Conservation (phyloP, 2,888 invertebrate species). For the Plagodis dolabraria region DNA sequence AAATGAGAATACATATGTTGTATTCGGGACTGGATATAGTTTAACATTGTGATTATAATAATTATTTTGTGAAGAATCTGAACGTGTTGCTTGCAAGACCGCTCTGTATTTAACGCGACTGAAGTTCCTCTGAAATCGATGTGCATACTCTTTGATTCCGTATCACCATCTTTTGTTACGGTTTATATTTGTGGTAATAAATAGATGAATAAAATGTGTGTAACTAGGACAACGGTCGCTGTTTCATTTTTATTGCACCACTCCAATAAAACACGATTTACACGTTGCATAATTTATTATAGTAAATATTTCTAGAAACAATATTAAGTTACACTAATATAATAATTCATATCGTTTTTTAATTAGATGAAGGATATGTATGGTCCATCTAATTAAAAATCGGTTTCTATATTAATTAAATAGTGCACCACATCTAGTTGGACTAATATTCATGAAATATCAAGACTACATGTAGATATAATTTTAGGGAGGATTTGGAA, state of each 20-base stretch:
- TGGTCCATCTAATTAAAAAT: slow-evolving; percentile 21
- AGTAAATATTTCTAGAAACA: slow-evolving; percentile 63
- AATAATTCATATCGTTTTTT: slow-evolving; percentile 12
- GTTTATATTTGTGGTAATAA: slow-evolving; percentile 78
- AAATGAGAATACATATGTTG: slow-evolving; percentile 58
- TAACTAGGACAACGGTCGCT: slow-evolving; percentile 73
- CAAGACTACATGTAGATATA: slow-evolving; percentile 21
- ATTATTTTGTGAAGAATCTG: slow-evolving; percentile 66
- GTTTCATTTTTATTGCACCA: slow-evolving; percentile 59
- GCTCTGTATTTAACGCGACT: slow-evolving; percentile 70
- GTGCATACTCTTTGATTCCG: slow-evolving; percentile 60
- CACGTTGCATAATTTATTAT: slow-evolving; percentile 64
- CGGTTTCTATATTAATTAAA: slow-evolving; percentile 32
- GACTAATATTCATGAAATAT: slow-evolving; percentile 38
- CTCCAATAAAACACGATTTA: slow-evolving; percentile 44
- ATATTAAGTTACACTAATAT: slow-evolving; percentile 38
- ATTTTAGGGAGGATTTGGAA: slow-evolving; percentile 28
- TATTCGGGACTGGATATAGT: slow-evolving; percentile 68
- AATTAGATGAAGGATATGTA: slow-evolving; percentile 6
- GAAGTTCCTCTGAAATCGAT: slow-evolving; percentile 76
- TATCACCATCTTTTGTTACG: slow-evolving; percentile 80
- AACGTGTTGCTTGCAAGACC: slow-evolving; percentile 70
- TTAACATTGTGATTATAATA: slow-evolving; percentile 62
- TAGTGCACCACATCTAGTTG: slow-evolving; percentile 61
- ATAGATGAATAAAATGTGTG: slow-evolving; percentile 82